A percentile compares a stretch with the other conserved stretches of the same genome.
Conservation (phyloP, 2,797 vertebrate genomes). For the Otus scops region DNA sequence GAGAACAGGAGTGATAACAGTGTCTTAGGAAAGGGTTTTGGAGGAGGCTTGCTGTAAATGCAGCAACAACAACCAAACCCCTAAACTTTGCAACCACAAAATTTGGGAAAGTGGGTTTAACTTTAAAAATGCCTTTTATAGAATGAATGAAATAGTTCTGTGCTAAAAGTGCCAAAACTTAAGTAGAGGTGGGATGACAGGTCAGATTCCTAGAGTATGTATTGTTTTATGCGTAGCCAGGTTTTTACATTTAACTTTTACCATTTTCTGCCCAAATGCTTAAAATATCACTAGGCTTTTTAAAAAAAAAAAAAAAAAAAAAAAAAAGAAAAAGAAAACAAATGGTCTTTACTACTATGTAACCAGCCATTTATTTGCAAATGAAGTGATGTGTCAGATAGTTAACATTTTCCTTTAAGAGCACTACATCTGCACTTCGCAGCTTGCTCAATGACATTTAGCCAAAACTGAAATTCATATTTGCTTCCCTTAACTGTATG, state of each 20-base stretch:
- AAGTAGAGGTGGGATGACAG: background rate
- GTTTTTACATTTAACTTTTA: background rate
- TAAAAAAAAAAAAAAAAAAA: background rate
- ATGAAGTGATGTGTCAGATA: background rate
- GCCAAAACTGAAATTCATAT: background rate
- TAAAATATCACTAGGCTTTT: background rate
- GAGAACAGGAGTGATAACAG: background rate
- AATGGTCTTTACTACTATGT: background rate
- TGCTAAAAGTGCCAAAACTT: background rate
- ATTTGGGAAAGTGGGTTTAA: background rate
- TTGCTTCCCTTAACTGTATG: background rate
- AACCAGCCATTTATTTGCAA: background rate
- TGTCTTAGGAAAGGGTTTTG: background rate
- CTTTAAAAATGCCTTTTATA: background rate
- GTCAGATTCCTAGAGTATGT: background rate
- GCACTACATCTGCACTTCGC: background rate
- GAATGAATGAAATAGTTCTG: background rate
- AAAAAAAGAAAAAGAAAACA: background rate
- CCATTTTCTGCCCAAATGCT: background rate
- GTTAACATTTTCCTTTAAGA: background rate
- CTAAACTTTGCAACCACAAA: background rate
- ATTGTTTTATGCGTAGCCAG: background rate
- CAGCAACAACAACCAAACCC: background rate
- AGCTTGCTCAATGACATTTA: rapidly evolving
- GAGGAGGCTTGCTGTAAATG: background rate